These are phyloP conservation scores for Ennomos fuscantarius DNA, from an alignment of 2,888 invertebrate genomes.

Conservation along the genomic window DNA sequence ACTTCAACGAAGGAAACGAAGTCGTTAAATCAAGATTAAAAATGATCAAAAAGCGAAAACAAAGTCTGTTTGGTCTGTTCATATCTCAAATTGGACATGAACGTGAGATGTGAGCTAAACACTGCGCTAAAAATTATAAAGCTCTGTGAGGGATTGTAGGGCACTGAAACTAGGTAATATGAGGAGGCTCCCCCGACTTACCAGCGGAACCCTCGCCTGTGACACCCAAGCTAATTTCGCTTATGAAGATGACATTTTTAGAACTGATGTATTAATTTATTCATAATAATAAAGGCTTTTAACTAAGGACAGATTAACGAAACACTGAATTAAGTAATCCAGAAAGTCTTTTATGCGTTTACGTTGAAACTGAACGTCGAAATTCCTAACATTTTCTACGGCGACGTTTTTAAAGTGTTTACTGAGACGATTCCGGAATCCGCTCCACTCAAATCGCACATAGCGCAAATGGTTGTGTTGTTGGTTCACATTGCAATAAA, in stretches of 20 bases:
- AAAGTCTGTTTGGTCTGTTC: conserved; percentile 17
- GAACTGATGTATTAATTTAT: neutral
- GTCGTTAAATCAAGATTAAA: conserved; percentile 14
- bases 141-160: neutral
- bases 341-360: neutral
- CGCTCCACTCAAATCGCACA: conserved; percentile 1
- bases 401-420: conserved; percentile 22
- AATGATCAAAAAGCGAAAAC: conserved; percentile 21
- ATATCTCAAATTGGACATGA: conserved; percentile 7
- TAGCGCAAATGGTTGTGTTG: neutral
- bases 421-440: conserved; percentile 20
- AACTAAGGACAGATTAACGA: neutral
- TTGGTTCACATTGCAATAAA: too few species aligned
- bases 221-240: neutral
- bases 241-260: neutral
- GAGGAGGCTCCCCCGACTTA: too few species aligned
- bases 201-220: neutral
- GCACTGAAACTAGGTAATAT: too few species aligned
- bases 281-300: neutral
- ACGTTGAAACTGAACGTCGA: conserved; percentile 6
- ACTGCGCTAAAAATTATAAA: conserved; percentile 11
- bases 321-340: neutral
- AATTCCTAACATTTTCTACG: conserved; percentile 11
- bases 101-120: conserved; percentile 16
- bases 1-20: conserved; percentile 2